Percentiles rank a stretch among this genome's conserved stretches.
Evolutionary conservation across 2,113 vertebrate genomes (phyloP).

Genomic region (Phrynocephalus versicolor): DNA sequence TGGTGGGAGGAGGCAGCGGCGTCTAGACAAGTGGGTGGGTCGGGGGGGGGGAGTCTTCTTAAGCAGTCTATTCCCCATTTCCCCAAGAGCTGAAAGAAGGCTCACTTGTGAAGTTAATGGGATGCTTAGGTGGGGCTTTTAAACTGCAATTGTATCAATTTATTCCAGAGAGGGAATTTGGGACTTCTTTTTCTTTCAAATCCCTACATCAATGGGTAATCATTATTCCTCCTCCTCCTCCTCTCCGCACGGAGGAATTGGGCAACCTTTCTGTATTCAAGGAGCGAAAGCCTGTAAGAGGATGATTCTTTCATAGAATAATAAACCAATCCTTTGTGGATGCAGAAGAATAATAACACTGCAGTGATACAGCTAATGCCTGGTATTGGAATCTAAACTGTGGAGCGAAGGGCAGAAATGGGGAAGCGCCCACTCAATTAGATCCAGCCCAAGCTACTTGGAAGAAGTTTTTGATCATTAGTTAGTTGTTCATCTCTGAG

Average conservation of each 20-base stretch:
- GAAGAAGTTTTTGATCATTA: no score
- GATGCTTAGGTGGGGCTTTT: slow-evolving; percentile 42
- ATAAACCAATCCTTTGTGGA: not conserved
- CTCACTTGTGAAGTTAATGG: not conserved
- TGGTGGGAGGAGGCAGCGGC: no score
- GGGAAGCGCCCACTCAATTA: not conserved
- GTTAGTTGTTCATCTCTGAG: no score
- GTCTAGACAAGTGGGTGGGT: not conserved
- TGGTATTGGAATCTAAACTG: not conserved
- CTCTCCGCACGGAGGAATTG: not conserved
- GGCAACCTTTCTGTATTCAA: not conserved
- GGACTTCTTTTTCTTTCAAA: not conserved
- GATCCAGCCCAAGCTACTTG: not conserved
- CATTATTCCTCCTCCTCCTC: not conserved
- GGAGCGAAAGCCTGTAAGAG: not conserved
- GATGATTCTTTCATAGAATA: not conserved
- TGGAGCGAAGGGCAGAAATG: not conserved
- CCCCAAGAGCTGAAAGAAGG: not conserved
- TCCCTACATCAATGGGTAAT: not conserved
- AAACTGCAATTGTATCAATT: slow-evolving; percentile 6
- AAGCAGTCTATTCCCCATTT: accelerated
- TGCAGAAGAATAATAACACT: not conserved
- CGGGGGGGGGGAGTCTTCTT: not conserved
- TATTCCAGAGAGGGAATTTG: slow-evolving; percentile 8
- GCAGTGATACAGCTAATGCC: not conserved